Conservation (phyloP, 2,113 vertebrate species). For the Theropithecus gelada region DNA sequence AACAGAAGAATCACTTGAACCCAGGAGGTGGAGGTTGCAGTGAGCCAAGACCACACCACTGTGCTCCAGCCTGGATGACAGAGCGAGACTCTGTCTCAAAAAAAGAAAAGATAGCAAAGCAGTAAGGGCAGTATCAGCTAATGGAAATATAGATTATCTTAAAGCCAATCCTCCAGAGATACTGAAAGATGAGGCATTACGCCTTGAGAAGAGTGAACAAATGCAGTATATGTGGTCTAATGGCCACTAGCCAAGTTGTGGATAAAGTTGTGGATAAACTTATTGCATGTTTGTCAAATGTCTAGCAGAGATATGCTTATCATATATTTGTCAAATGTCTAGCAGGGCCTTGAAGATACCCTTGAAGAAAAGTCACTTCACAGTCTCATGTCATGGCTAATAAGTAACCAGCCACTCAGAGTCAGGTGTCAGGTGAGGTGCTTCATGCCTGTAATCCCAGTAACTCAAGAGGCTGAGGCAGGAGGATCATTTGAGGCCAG, state of each 20-base stretch:
- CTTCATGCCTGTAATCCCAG: neutral
- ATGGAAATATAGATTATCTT: conserved; percentile 38
- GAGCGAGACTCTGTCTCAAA: no score
- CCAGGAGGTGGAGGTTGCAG: no score
- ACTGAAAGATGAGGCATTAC: neutral
- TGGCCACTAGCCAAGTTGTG: neutral
- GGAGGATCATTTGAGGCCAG: neutral
- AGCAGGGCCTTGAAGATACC: conserved; percentile 27
- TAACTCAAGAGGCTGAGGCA: neutral
- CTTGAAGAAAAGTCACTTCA: conserved; percentile 57
- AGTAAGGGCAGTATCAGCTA: conserved; percentile 27
- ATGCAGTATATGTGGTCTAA: neutral
- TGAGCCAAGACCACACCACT: no score
- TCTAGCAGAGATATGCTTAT: conserved; percentile 28
- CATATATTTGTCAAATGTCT: conserved; percentile 33
- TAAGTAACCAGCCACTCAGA: neutral
- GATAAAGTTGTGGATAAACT: neutral
- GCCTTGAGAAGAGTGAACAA: neutral
- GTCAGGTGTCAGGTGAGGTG: no score
- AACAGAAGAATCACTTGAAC: no score
- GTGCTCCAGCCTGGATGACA: no score
- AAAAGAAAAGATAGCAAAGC: neutral
- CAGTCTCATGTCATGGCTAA: neutral
- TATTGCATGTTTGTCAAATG: neutral
- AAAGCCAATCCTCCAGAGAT: neutral